phyloP scores from a whole-genome alignment of 92 coral and sea anemone species.

The Palythoa grandis region DNA sequence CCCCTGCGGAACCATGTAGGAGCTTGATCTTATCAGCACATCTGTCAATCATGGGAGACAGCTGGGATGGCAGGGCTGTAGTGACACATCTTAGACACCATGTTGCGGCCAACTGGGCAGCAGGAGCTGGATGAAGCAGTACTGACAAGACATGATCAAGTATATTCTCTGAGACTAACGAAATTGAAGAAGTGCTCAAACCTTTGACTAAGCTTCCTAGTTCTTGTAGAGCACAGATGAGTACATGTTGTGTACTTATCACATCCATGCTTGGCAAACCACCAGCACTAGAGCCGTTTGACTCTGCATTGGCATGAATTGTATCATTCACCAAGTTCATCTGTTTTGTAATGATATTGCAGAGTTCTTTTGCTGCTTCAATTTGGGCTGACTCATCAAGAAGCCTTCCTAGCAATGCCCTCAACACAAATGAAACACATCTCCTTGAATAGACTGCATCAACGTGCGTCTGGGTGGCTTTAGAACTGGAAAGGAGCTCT shows the following conservation, averaged over 20 bases:
- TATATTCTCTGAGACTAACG: slow-evolving; percentile 84
- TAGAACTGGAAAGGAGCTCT: slow-evolving; percentile 91
- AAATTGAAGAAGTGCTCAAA: slow-evolving; percentile 84
- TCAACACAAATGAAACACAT: slow-evolving; percentile 90
- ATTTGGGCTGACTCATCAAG: slow-evolving; percentile 97
- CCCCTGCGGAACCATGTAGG: slow-evolving; percentile 89
- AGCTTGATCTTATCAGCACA: slow-evolving; percentile 84
- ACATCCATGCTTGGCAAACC: slow-evolving; percentile 86
- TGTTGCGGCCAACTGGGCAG: slow-evolving; percentile 93
- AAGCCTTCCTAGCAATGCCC: slow-evolving; percentile 89
- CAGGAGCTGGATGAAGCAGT: slow-evolving; percentile 95
- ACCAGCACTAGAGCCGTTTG: slow-evolving; percentile 50
- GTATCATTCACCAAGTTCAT: slow-evolving; percentile 84
- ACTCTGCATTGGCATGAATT: slow-evolving; percentile 69
- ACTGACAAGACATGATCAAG: slow-evolving; percentile 91
- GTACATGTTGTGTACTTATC: slow-evolving; percentile 90
- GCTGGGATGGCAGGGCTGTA: slow-evolving; percentile 90
- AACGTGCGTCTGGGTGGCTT: slow-evolving; percentile 97
- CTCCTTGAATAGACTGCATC: slow-evolving; percentile 98
- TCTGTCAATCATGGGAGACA: slow-evolving; percentile 92
- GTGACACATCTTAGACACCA: slow-evolving; percentile 95
- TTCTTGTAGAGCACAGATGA: slow-evolving; percentile 96
- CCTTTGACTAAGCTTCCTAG: slow-evolving; percentile 93
- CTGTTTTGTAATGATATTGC: slow-evolving; percentile 83
- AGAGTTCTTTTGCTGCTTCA: slow-evolving; percentile 93